Percentiles rank a stretch among this genome's conserved stretches.
Conservation (phyloP, 2,113 vertebrate genomes). For the Gallinago media region DNA sequence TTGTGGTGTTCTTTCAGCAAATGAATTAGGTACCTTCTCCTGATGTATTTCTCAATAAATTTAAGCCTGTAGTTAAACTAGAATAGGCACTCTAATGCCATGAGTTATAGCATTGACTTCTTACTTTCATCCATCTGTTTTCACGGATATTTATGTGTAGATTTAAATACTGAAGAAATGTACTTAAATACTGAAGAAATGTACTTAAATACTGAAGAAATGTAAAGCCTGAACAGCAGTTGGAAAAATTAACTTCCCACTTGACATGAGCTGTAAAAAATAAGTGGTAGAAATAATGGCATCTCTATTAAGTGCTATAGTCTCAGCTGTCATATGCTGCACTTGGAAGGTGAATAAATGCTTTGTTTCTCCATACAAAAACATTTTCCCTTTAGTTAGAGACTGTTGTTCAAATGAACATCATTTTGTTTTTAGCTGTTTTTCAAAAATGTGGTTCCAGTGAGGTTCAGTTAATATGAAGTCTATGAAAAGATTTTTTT, state of each 20-base stretch:
- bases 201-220: neutral
- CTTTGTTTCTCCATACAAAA: neutral
- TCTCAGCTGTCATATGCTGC: neutral
- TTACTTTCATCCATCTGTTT: neutral
- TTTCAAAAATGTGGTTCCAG: neutral
- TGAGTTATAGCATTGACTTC: neutral
- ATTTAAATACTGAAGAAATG: neutral
- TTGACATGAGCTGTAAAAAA: neutral
- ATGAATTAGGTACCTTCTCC: neutral
- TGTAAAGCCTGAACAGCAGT: neutral
- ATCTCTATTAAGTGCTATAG: neutral
- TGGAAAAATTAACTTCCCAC: neutral
- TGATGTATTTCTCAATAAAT: neutral
- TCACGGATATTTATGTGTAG: neutral
- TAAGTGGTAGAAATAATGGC: neutral
- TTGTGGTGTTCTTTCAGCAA: neutral
- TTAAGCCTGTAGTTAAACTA: neutral
- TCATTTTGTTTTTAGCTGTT: neutral
- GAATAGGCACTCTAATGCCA: neutral
- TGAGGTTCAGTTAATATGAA: neutral
- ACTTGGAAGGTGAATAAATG: neutral
- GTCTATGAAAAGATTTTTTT: neutral
- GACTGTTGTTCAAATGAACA: neutral
- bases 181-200: neutral
- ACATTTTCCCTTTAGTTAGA: neutral